These are phyloP conservation scores for Ictalurus punctatus DNA, from an alignment of 2,113 vertebrate species.

Conservation along the genomic window DNA sequence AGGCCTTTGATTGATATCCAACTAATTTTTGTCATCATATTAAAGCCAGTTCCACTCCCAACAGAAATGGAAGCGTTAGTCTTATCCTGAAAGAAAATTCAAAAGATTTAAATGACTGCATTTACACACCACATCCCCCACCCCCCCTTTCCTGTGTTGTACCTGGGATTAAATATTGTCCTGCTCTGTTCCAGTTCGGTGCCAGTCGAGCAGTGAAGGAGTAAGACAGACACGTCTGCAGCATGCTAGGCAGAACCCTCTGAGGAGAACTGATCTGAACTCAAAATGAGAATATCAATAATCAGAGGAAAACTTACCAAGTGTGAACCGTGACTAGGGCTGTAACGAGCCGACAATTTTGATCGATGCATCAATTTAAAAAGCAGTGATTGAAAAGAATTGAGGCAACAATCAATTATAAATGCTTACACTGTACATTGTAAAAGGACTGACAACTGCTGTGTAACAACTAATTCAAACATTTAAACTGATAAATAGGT, in stretches of 20 bases:
- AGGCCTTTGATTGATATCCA: neutral
- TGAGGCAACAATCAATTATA: neutral
- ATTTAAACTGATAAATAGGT: neutral
- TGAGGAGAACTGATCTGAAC: constrained; percentile 73
- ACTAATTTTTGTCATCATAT: neutral
- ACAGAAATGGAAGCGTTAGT: neutral
- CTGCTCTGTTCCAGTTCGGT: constrained; percentile 86
- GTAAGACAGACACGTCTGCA: constrained; percentile 85
- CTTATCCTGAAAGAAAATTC: neutral
- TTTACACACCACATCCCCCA: neutral
- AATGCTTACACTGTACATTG: neutral
- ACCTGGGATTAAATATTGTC: constrained; percentile 84
- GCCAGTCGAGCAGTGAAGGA: constrained; percentile 77
- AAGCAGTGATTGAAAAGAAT: too few species aligned
- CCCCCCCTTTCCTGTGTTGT: neutral
- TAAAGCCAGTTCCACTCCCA: neutral
- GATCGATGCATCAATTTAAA: neutral
- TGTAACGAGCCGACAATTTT: neutral
- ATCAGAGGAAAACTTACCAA: constrained; percentile 22
- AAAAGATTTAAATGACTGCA: neutral
- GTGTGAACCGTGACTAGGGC: neutral
- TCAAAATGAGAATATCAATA: constrained; percentile 23
- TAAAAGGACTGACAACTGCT: neutral
- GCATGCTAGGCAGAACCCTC: constrained; percentile 71
- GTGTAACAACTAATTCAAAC: neutral